Evolutionary conservation across 2,797 vertebrate genomes (phyloP).

Genomic region (Heteromormyrus szaboi): DNA sequence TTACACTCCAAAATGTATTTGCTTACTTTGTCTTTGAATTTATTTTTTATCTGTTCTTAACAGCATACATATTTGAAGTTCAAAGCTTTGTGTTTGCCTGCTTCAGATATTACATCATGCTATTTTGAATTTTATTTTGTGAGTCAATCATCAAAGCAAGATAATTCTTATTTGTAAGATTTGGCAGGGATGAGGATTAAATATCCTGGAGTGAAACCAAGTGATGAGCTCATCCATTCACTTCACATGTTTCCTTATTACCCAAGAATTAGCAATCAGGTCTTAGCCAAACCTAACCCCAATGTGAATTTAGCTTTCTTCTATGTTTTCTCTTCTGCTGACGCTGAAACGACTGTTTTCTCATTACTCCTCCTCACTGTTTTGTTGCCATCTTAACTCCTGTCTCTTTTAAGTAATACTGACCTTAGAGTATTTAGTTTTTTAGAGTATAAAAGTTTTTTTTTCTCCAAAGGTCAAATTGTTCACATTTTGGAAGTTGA

Average conservation of each 20-base stretch:
- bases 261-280: neutral
- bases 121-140: neutral
- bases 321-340: neutral
- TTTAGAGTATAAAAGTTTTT: neutral
- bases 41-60: constrained; percentile 52
- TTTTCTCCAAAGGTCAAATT: neutral
- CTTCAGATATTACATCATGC: neutral
- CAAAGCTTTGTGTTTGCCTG: neutral
- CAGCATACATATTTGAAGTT: neutral
- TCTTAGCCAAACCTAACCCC: neutral
- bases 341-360: neutral
- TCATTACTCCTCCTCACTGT: neutral
- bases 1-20: constrained; percentile 45
- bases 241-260: neutral
- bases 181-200: neutral
- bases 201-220: neutral
- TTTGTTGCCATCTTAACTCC: neutral
- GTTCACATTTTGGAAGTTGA: neutral
- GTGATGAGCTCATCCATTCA: neutral
- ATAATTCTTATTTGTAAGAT: neutral
- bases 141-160: neutral
- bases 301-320: neutral
- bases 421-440: neutral
- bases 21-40: constrained; percentile 42
- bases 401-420: neutral